A percentile compares a stretch with the other conserved stretches of the same genome.
Evolutionary conservation across 2,113 vertebrate genomes (phyloP).

Genomic region (Actenoides hombroni): DNA sequence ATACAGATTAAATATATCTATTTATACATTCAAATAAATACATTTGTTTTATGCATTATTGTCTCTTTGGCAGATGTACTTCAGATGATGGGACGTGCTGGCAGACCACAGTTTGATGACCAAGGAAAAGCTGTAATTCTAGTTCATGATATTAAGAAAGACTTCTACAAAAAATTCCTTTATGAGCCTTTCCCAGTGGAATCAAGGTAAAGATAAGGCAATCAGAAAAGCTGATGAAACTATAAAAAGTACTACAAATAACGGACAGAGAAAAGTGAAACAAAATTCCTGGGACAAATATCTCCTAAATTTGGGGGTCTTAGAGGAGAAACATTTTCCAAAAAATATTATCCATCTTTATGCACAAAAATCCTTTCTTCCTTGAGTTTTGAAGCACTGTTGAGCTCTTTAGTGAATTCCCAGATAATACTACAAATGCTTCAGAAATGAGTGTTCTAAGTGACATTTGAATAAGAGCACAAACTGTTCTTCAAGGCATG

Average conservation of each 20-base stretch:
- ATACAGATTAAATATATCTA: neutral
- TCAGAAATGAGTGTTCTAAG: neutral
- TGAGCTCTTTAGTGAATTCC: neutral
- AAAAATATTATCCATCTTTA: neutral
- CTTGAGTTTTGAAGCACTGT: neutral
- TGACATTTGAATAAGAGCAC: neutral
- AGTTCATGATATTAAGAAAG: conserved; percentile 98
- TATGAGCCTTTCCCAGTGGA: conserved; percentile 98
- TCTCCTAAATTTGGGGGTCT: neutral
- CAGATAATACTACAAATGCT: neutral
- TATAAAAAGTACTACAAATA: neutral
- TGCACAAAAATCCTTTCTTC: neutral
- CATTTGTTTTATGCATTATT: neutral
- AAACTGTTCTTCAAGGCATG: neutral
- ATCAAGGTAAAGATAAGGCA: conserved; percentile 83
- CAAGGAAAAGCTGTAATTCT: conserved; percentile 98
- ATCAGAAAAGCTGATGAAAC: neutral
- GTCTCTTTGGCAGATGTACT: conserved; percentile 86
- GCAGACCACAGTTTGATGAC: conserved; percentile 96
- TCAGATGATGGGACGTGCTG: conserved; percentile 99
- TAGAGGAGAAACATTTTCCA: neutral
- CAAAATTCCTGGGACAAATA: neutral
- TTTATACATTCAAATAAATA: neutral
- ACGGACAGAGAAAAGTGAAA: neutral
- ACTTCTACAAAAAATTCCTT: conserved; percentile 99